Base-by-base conservation (phyloP, 2,113 vertebrate genomes). In the Thalassoma bifasciatum region DNA sequence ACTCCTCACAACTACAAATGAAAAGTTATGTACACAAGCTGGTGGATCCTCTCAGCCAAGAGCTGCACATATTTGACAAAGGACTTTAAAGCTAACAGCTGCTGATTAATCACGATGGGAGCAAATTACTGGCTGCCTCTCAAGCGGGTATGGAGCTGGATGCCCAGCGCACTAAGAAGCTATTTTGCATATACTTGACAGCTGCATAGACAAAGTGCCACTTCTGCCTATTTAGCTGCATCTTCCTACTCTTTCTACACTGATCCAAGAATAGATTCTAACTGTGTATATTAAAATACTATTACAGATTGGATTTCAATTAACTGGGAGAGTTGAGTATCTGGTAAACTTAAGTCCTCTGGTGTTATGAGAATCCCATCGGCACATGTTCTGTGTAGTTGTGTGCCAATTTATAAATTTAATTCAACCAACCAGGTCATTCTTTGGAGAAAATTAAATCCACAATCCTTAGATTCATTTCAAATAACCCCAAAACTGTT, bases 51-150 rank as follows among this genome's bases (percentile, higher is more conserved):
- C 71, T 36, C 50, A 77, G 82, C 72, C 82, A 79, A 69, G 49
- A 65, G 72, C 44, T 44, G 30, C 71, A 84, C 64, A 75, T 71
- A 78, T 85, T 79, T 70, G 75, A 87, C 82, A 85, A 90, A 82
- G 75, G 79, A 76, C 69, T 82, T 82, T 84, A 86, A 85, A 82
- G 72, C 75, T 71, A 88, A 80, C 87, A 91, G 87, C 89, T 91
- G 86, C 86, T 91, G 88, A 89, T 91, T 91, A 91, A 89, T 88
- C 76, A 81, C 24, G 49, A 86, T 86, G 86, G 72, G 82, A 72
- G 75, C 72, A 88, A 88, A 90, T 88, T 79, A 79, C 77, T 85
- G 82, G 86, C 89, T 82, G 73, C 78, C 78, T 82, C 81, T 87
- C 82, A 81, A 75, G 37, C 38, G 66, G 72, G 79, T 77, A 82